A percentile compares a stretch with the other conserved stretches of the same genome.
Evolutionary conservation across 2,113 vertebrate species (phyloP).

Genomic region (Chinchilla lanigera): DNA sequence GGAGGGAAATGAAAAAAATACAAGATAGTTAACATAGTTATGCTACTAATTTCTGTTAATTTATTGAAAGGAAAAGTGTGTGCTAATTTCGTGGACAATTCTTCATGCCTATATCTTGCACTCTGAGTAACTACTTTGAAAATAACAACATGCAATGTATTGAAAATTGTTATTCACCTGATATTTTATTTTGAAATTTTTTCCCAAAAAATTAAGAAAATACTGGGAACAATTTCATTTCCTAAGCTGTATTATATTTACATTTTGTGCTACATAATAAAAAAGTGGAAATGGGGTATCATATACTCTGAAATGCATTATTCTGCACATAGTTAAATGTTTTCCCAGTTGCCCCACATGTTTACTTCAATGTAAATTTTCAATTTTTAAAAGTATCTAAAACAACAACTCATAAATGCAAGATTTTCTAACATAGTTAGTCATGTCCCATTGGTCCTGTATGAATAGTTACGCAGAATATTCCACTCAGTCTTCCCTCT

Average conservation of each 20-base stretch:
- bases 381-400: not conserved
- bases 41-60: not conserved
- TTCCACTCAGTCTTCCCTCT: not conserved
- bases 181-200: not conserved
- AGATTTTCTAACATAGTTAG: not conserved
- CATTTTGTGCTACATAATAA: not conserved
- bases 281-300: not conserved
- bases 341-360: not conserved
- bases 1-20: not conserved
- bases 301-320: not conserved
- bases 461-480: not conserved
- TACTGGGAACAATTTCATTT: not conserved
- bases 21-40: not conserved
- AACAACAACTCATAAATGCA: not conserved
- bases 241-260: not conserved
- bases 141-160: not conserved
- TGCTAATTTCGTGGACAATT: not conserved
- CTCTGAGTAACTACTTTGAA: not conserved
- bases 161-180: not conserved
- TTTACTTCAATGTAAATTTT: constrained; percentile 43
- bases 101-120: not conserved
- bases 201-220: not conserved
- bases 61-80: not conserved
- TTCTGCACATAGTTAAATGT: not conserved
- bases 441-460: not conserved